Evolutionary conservation across 2,113 vertebrate genomes (phyloP), one percentile per base, ranked within the genome.

Genomic region (Channa argus): DNA sequence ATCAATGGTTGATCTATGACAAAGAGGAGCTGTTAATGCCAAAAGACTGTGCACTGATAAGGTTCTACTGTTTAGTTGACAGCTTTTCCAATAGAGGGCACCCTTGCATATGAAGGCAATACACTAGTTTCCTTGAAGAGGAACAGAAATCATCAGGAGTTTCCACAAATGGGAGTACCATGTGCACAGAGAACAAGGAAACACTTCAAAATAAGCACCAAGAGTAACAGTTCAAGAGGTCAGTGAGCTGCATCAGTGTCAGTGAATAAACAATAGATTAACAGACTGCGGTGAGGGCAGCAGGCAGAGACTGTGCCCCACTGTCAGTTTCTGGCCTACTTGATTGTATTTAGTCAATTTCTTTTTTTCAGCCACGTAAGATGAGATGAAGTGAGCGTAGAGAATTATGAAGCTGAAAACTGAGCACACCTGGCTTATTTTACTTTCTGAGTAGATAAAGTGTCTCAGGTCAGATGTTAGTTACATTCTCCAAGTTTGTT

Each of bases 11-110:
- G 4, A 13, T 24, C 13, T 52, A 15, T 33, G 3, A 6, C n/a
- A 62, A 60, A 3, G 51, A 55, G 62, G 53, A 34, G 38, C 60
- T 56, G 45, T 71, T 41, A 52, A 54, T 39, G 24, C 39, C 37
- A 34, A 49, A 34, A 69, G 14, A 15, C 45, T 34, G 13, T 52
- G 47, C 56, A 49, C 47, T 73, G 37, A 46, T 70, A 14, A 59
- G 8, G 4, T 11, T 59, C 36, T 36, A 36, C 8, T 3, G 12
- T 68, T 47, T 6, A 59, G 50, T 8, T n/a, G 43, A 64, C 52
- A 84, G 55, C 45, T 14, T 5, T 51, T 65, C 77, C 82, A 86
- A 73, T 36, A 73, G 85, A 77, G 82, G 91, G 80, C 44, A 38
- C 50, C 63, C 43, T 81, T 64, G 62, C 62, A 52, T 33, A 33